Base-by-base conservation (phyloP, 2,888 invertebrate species). In the Andrena marginata region DNA sequence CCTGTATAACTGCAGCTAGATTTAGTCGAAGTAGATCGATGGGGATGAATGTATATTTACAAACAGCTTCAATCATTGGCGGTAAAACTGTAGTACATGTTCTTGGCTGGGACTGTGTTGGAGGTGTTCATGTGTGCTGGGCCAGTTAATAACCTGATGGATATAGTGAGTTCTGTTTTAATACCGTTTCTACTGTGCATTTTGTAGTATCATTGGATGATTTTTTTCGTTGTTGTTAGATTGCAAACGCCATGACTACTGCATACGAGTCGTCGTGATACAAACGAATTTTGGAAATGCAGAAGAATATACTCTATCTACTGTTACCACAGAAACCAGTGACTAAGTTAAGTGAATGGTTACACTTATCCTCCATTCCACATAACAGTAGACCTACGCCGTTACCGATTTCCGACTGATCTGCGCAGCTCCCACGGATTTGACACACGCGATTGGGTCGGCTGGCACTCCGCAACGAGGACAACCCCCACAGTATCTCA, bases 201-300 rank as follows among this genome's bases (percentile, higher is more conserved):
- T 29, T 29, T 31, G 5, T 23, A 54, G 8, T 10, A 3, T 2
- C 8, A 6, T 31, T 31, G 8, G 16, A 6, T 7, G 6, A n/a
- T n/a, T 8, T 23, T 31, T 1, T n/a, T 31, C n/a, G 16, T 60
- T 31, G 5, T 78, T 35, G 6, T n/a, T 35, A 84, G 84, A 84
- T 80, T 48, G 29, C 5, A 8, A n/a, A n/a, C 2, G 42, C 69
- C 8, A 35, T 65, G 4, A 13, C 8, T 67, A 62, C 2, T 49
- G 51, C 20, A 4, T 81, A 83, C 42, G 23, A 74, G 31, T 74
- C 74, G n/a, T n/a, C 31, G 16, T 81, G 83, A 81, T 56, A 77
- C 33, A 8, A 59, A 1, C 16, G 33, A 10, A 10, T 51, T 13
- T 0, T 29, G 4, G 10, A 4, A 0, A 48, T 20, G 10, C 54